Evolutionary conservation across 2,113 vertebrate genomes (phyloP), one percentile per base, ranked within the genome.

Genomic region (Psephotus haematonotus): DNA sequence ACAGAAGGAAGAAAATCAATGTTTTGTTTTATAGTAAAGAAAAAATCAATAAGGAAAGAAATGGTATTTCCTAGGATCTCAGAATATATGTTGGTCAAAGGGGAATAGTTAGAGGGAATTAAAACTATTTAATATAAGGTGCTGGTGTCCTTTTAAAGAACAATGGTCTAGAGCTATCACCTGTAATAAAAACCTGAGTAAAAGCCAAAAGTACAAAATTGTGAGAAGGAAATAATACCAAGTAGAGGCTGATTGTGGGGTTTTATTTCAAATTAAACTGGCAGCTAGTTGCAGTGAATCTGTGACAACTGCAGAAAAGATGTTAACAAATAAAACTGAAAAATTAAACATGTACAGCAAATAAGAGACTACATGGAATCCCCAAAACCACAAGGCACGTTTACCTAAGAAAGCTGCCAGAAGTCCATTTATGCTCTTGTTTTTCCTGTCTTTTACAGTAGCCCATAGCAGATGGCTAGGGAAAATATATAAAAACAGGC

Each of bases 11-110:
- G 49, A 94, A 97, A 97, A 97, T 95, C 97, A 94, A 97, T 97
- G 82, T 65, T 90, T 82, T 93, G 90, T 93, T 96, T 94, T 91
- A 93, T 95, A 92, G 91, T 92, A 92, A 95, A 92, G 84, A 94
- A 95, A 94, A 97, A 96, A 96, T 97, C 97, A 81, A 97, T 96
- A 69, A 72, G 53, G 78, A 91, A 95, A 93, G 78, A 95, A 94
- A 95, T 94, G 82, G 84, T 68, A 67, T 91, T 97, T 95, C 93
- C 80, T 90, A 70, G 49, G 83, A 91, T 75, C 93, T 90, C 91
- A 77, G 87, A 90, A 95, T 85, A 90, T 82, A 59, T 31, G 67
- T 90, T 75, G 60, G 78, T 55, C 88, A 60, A 49, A 31, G 19
- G 94, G 87, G 93, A 94, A 85, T 71, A 92, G 82, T 94, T 95